phyloP scores from a whole-genome alignment of 35 echinoderm and acorn worm species.

The Ophioderma brevispina region DNA sequence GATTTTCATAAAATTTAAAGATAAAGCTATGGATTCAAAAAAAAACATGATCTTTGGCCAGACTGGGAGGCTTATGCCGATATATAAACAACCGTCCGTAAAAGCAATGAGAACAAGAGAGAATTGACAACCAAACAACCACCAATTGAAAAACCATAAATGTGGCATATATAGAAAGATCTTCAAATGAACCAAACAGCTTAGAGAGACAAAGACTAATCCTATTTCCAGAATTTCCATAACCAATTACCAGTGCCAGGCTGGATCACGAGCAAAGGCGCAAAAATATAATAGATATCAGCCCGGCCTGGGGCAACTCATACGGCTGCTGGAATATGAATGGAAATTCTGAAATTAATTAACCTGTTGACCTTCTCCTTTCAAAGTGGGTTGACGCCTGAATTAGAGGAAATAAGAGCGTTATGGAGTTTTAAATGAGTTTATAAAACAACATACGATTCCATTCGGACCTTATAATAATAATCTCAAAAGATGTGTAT shows the following conservation, averaged over 20 bases:
- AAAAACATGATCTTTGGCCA: no score
- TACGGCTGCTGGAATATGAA: neutral
- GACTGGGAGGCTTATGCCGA: no score
- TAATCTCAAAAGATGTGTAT: no score
- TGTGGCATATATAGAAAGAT: neutral
- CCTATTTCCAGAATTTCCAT: neutral
- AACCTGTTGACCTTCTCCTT: neutral
- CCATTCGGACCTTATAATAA: no score
- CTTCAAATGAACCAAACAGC: neutral
- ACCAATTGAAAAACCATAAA: neutral
- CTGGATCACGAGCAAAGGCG: no score
- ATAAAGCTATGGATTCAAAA: no score
- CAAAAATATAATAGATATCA: neutral
- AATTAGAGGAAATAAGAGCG: no score
- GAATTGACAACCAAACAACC: neutral
- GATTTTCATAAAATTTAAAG: no score
- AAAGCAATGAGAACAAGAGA: neutral
- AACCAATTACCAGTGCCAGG: neutral
- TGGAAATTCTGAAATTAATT: neutral
- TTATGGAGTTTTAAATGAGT: no score
- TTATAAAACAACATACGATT: no score
- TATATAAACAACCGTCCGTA: neutral
- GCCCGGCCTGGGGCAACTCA: neutral
- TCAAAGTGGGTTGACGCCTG: neutral
- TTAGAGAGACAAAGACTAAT: neutral